phyloP scores from a whole-genome alignment of 92 coral and sea anemone species.

The Palythoa grandis region DNA sequence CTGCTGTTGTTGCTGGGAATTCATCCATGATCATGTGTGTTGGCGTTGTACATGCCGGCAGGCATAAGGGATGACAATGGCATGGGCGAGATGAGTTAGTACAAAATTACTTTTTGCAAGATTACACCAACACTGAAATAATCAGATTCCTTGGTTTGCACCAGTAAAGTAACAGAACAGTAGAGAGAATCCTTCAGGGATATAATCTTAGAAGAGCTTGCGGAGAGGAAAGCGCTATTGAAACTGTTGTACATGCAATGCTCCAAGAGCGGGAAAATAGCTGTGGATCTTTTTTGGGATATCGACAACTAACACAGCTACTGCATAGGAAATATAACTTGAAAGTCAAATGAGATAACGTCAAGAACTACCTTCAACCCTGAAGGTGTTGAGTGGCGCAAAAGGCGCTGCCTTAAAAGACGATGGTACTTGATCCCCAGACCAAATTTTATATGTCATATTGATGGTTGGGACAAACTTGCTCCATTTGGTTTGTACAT shows the following conservation, averaged over 20 bases:
- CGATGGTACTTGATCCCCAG: neutral
- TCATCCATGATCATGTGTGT: neutral
- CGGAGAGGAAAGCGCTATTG: neutral
- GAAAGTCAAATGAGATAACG: neutral
- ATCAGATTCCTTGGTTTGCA: conserved; percentile 37
- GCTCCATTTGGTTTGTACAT: neutral
- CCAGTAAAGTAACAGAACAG: no score
- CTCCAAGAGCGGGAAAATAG: neutral
- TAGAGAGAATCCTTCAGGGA: conserved; percentile 39
- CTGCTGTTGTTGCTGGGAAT: neutral
- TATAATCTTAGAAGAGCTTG: neutral
- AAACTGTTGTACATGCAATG: neutral
- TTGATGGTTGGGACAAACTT: neutral
- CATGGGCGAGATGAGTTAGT: conserved; percentile 27
- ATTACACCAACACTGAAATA: conserved; percentile 39
- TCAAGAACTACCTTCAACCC: neutral
- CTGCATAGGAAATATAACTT: neutral
- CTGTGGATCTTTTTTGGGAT: neutral
- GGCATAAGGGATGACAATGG: conserved; percentile 2
- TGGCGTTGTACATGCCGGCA: neutral
- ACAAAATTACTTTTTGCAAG: conserved; percentile 36
- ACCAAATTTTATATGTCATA: neutral
- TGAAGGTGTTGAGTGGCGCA: neutral
- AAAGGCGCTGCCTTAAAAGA: neutral
- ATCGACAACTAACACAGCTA: neutral